Evolutionary conservation across 2,888 invertebrate genomes (phyloP), one percentile per base, ranked within the genome.

Genomic region (Saturnia japonica): DNA sequence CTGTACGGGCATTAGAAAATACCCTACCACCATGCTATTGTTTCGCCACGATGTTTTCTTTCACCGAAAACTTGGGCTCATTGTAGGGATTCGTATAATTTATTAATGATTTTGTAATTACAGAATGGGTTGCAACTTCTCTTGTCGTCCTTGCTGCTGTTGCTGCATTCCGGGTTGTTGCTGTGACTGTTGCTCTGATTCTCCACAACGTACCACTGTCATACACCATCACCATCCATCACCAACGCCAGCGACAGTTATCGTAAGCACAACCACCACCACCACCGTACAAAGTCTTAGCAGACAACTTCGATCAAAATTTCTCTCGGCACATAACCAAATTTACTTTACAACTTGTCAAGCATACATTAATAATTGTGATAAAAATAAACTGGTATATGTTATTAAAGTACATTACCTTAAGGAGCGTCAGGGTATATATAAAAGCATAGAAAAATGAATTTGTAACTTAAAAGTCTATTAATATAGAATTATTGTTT

Each of bases 111-210:
- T 43, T n/a, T 64, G 34, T 42, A 8, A 70, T 89, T 90, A 71
- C 89, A 91, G 90, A 74, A 93, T 93, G 93, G 93, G 93, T 80
- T 91, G 92, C 80, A 87, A 88, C 78, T 78, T 91, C 73, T 92
- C 91, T 42, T 90, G 89, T 74, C 91, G 91, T 72, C 91, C 92
- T 1, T 91, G 91, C 73, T 92, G 92, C 77, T 92, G 93, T 74
- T 93, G 93, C 80, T 93, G 91, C 76, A 86, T 90, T 67, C 91
- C 91, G 6, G 87, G 92, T 73, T 74, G 85, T 42, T 93, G 93
- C 83, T 92, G 91, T 77, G 89, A 91, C 72, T 93, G 93, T 79
- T 89, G 91, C 79, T 73, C 76, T 19, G 85, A 87, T 25, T 85
- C 86, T 0, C 86, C 85, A 3, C 80, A 76, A 2, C 78, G 74